These are phyloP conservation scores for Onychomys arenicola DNA, from an alignment of 2,797 vertebrate genomes.

Conservation along the genomic window DNA sequence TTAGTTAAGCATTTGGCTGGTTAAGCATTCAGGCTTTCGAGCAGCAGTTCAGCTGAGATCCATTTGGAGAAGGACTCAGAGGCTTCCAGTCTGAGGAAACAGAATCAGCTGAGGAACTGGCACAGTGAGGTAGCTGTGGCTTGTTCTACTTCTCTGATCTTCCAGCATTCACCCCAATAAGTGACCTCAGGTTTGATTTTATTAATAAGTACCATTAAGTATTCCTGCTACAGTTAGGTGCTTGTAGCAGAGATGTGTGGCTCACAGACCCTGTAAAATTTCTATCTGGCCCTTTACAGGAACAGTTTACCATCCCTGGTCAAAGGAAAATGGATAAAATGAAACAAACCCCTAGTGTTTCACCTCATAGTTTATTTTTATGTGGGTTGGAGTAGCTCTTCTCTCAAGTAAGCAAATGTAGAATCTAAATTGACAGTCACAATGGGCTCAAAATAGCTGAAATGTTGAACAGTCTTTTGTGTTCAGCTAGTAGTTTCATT, in stretches of 20 bases:
- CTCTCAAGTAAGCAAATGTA: neutral
- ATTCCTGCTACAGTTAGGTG: no score
- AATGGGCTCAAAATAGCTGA: neutral
- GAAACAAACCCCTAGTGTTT: constrained; percentile 14
- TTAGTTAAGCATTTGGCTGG: no score
- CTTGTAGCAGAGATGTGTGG: neutral
- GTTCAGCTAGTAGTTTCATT: neutral
- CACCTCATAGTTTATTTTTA: constrained; percentile 31
- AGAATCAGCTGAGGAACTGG: no score
- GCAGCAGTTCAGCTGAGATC: no score
- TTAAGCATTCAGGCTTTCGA: no score
- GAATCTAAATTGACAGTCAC: neutral
- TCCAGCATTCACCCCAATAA: no score
- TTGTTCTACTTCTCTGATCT: no score
- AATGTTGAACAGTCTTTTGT: neutral
- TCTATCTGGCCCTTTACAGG: neutral
- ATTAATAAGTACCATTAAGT: no score
- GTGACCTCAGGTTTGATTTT: no score
- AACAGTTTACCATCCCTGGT: constrained; percentile 15
- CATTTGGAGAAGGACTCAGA: no score
- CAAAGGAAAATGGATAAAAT: constrained; percentile 52
- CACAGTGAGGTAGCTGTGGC: no score
- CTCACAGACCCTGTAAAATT: neutral
- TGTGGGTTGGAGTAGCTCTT: neutral
- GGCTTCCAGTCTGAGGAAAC: no score